These are phyloP conservation scores for Caranx melampygus DNA, from an alignment of 2,113 vertebrate species.

Conservation along the genomic window DNA sequence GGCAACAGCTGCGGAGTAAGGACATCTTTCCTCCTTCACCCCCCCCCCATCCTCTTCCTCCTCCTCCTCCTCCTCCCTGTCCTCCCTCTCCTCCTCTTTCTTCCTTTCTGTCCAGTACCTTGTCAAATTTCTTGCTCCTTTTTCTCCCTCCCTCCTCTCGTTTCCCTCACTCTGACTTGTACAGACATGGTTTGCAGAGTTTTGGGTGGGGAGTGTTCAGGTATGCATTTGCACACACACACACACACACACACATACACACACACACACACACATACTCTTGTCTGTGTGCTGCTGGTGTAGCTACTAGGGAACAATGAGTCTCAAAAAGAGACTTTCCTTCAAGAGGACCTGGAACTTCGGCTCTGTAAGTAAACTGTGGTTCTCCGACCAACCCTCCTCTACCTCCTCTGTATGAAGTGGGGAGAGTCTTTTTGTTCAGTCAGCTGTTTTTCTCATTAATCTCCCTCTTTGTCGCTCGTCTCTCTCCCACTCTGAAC, in stretches of 20 bases:
- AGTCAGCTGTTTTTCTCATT: slow-evolving; percentile 82
- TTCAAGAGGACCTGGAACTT: slow-evolving; percentile 81
- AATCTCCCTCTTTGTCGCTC: slow-evolving; percentile 54
- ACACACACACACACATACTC: slow-evolving; percentile 66
- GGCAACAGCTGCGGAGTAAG: slow-evolving; percentile 75
- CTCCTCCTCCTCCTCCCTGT: slow-evolving; percentile 23
- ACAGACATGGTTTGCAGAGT: slow-evolving; percentile 84
- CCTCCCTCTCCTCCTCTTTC: slow-evolving; percentile 5
- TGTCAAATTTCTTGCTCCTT: slow-evolving; percentile 68
- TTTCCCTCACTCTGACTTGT: slow-evolving; percentile 79
- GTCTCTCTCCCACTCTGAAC: slow-evolving; percentile 56
- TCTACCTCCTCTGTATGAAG: slow-evolving; percentile 42
- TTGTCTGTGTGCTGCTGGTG: slow-evolving; percentile 65
- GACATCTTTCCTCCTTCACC: slow-evolving; percentile 62
- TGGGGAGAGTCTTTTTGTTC: slow-evolving; percentile 68
- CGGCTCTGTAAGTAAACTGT: slow-evolving; percentile 78
- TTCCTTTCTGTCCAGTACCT: slow-evolving; percentile 55
- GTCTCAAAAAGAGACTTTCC: slow-evolving; percentile 84
- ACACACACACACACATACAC: slow-evolving; percentile 68
- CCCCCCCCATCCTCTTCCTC: slow-evolving; percentile 10
- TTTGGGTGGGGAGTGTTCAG: slow-evolving; percentile 83
- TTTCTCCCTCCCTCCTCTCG: slow-evolving; percentile 51
- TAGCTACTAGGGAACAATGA: slow-evolving; percentile 79
- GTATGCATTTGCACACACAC: slow-evolving; percentile 72
- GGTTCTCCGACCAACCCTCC: slow-evolving; percentile 40